A percentile compares a stretch with the other conserved stretches of the same genome.
Evolutionary conservation across 2,797 vertebrate genomes (phyloP).

Genomic region (Avahi laniger): DNA sequence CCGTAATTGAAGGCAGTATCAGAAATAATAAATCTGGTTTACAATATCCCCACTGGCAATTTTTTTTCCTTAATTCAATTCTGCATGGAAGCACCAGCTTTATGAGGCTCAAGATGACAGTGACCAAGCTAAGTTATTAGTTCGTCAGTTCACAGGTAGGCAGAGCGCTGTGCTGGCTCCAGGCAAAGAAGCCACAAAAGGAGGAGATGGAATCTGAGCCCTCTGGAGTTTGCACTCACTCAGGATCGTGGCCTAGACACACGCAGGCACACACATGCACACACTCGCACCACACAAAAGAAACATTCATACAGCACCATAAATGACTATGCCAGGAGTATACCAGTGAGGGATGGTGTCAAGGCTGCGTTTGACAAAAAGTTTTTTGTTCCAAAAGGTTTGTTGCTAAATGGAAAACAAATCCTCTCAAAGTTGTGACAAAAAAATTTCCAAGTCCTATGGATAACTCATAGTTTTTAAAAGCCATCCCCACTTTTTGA

Average conservation of each 20-base stretch:
- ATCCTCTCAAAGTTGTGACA: not conserved
- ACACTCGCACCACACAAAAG: not conserved
- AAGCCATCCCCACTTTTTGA: not conserved
- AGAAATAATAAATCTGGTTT: conserved; percentile 60
- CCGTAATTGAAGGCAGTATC: conserved; percentile 53
- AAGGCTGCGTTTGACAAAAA: not conserved
- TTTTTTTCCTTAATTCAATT: conserved; percentile 42
- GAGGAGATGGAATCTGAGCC: not conserved
- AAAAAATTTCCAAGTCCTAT: not conserved
- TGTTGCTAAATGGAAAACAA: not conserved
- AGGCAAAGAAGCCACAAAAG: not conserved
- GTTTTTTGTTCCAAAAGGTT: not conserved
- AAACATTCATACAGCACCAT: not conserved
- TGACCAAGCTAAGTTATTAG: conserved; percentile 28
- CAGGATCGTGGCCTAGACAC: not conserved
- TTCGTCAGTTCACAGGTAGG: not conserved
- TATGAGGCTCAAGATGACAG: conserved; percentile 46
- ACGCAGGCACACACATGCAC: not conserved
- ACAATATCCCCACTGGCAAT: conserved; percentile 40
- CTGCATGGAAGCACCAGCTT: conserved; percentile 25
- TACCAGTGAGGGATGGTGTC: not conserved
- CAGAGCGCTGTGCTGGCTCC: not conserved
- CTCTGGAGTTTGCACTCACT: not conserved
- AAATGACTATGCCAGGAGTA: not conserved
- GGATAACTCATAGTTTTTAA: not conserved